phyloP scores from a whole-genome alignment of 1,140 invertebrate species.

The Ceratitis capitata region DNA sequence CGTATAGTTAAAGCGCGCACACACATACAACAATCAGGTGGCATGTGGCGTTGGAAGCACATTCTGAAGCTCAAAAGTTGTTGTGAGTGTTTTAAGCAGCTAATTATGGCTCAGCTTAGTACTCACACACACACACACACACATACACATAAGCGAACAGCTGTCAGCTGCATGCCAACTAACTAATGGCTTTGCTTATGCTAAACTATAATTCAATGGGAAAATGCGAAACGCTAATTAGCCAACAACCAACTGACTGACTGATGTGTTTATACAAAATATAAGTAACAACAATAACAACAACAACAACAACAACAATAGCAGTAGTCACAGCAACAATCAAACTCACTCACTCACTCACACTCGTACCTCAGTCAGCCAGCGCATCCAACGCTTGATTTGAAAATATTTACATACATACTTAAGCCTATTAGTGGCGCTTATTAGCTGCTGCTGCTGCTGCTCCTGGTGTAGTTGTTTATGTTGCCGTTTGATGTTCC shows the following conservation, averaged over 20 bases:
- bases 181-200: neutral
- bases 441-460: neutral
- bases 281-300: neutral
- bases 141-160: neutral
- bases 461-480: neutral
- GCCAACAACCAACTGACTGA: no score
- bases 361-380: no score
- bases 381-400: neutral
- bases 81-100: neutral
- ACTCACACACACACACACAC: neutral
- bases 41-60: neutral
- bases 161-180: neutral
- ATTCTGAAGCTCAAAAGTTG: neutral
- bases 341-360: no score
- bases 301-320: neutral
- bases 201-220: neutral
- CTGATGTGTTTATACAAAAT: neutral
- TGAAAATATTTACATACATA: constrained; percentile 17
- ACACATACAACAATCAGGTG: neutral
- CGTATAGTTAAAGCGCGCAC: neutral
- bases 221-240: neutral
- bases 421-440: constrained; percentile 4
- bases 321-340: neutral
- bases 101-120: neutral
- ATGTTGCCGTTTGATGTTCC: neutral